A percentile compares a stretch with the other conserved stretches of the same genome.
phyloP scores from a whole-genome alignment of 2,113 vertebrate genomes.

The Bubo scandiacus region DNA sequence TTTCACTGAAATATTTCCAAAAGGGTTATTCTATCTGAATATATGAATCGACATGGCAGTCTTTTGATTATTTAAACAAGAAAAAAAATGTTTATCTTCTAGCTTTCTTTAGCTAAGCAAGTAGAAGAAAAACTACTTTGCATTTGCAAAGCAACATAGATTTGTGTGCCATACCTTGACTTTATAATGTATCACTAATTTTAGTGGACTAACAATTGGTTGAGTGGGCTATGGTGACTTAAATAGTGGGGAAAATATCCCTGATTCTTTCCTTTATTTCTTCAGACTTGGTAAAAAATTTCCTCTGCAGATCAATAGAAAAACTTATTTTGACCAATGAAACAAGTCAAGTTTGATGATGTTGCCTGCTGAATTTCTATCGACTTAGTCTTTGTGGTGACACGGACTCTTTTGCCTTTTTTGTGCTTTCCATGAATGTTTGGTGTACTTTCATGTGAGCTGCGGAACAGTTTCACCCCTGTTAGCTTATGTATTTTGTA shows the following conservation, averaged over 20 bases:
- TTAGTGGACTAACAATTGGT: neutral
- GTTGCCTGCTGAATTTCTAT: neutral
- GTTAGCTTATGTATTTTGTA: conserved; percentile 29
- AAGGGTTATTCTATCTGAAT: neutral
- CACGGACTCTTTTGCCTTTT: conserved; percentile 2
- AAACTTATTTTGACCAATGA: neutral
- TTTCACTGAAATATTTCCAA: neutral
- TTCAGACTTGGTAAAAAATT: neutral
- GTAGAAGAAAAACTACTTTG: neutral
- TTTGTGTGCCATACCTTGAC: neutral
- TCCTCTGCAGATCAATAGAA: neutral
- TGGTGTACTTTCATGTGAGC: conserved; percentile 1
- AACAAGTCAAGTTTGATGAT: neutral
- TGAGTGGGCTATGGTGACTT: neutral
- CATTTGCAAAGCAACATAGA: neutral
- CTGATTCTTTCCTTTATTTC: neutral
- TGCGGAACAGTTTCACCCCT: conserved; percentile 5
- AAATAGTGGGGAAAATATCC: neutral
- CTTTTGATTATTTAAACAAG: neutral
- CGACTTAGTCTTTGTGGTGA: neutral
- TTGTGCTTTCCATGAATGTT: conserved; percentile 5
- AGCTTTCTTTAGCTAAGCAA: neutral
- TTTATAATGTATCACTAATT: neutral
- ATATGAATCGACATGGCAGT: neutral
- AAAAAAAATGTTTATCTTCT: neutral